These are phyloP conservation scores for Caerostris darwini DNA, from an alignment of 1,140 invertebrate genomes.

Conservation along the genomic window DNA sequence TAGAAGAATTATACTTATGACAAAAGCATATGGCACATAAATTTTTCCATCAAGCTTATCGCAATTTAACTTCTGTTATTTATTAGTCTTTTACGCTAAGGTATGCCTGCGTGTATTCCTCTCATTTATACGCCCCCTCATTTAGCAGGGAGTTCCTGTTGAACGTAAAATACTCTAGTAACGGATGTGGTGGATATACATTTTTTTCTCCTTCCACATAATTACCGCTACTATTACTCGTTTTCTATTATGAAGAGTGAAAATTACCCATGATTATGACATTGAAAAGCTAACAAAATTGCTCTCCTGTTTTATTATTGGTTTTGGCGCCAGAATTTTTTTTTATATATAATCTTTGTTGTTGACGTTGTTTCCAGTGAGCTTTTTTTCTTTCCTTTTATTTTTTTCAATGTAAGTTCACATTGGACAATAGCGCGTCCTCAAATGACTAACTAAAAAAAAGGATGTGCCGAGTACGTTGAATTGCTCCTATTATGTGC, in stretches of 20 bases:
- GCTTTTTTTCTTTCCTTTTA: not conserved
- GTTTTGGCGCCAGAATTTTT: slow-evolving; percentile 49
- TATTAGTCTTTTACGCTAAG: not conserved
- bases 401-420: not conserved
- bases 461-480: slow-evolving; percentile 36
- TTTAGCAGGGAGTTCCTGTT: slow-evolving; percentile 28
- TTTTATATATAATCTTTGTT: not conserved
- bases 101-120: slow-evolving; percentile 1
- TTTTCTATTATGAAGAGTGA: slow-evolving; percentile 72
- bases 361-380: not conserved
- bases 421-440: slow-evolving; percentile 40
- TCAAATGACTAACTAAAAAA: slow-evolving; percentile 2
- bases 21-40: not conserved
- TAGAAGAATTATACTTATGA: not conserved
- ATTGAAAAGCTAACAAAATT: slow-evolving; percentile 75
- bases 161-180: not conserved
- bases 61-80: slow-evolving; percentile 21
- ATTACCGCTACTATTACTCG: slow-evolving; percentile 58
- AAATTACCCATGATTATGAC: slow-evolving; percentile 76
- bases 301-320: slow-evolving; percentile 65
- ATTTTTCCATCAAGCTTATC: not conserved
- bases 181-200: slow-evolving; percentile 31
- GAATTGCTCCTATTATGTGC: slow-evolving; percentile 71
- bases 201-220: slow-evolving; percentile 1
- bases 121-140: slow-evolving; percentile 21